A percentile compares a stretch with the other conserved stretches of the same genome.
Conservation (phyloP, 2,113 vertebrate genomes). For the Cairina moschata region DNA sequence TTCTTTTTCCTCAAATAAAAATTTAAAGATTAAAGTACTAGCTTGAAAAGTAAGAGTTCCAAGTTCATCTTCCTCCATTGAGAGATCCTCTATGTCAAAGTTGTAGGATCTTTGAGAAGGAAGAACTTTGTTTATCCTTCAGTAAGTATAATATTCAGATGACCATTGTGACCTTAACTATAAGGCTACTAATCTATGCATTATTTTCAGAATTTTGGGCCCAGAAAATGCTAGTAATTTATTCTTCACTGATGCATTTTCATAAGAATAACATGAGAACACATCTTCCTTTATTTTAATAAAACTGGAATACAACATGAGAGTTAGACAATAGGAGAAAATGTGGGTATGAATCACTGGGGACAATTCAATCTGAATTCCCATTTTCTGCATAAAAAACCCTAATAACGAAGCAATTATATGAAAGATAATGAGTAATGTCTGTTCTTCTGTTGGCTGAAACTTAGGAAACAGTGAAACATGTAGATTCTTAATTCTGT, state of each 20-base stretch:
- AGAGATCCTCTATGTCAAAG: background rate
- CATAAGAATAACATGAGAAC: background rate
- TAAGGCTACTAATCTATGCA: background rate
- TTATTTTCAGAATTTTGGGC: background rate
- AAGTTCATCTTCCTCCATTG: background rate
- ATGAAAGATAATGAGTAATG: background rate
- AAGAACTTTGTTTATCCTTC: background rate
- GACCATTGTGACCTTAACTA: background rate
- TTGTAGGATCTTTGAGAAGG: background rate
- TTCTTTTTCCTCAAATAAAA: background rate
- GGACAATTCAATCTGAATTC: background rate
- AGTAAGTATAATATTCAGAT: background rate
- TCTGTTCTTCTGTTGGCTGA: background rate
- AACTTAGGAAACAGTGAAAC: background rate
- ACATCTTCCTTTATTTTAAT: background rate
- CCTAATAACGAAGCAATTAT: background rate
- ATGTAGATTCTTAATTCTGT: background rate
- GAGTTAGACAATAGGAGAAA: background rate
- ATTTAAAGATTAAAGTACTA: background rate
- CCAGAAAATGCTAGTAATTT: background rate
- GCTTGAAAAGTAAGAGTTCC: background rate
- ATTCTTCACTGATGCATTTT: background rate
- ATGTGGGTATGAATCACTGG: background rate
- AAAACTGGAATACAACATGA: background rate
- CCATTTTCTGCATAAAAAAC: background rate